A percentile compares a stretch with the other conserved stretches of the same genome.
Conservation (phyloP, 2,113 vertebrate species). For the Oryzias curvinotus region DNA sequence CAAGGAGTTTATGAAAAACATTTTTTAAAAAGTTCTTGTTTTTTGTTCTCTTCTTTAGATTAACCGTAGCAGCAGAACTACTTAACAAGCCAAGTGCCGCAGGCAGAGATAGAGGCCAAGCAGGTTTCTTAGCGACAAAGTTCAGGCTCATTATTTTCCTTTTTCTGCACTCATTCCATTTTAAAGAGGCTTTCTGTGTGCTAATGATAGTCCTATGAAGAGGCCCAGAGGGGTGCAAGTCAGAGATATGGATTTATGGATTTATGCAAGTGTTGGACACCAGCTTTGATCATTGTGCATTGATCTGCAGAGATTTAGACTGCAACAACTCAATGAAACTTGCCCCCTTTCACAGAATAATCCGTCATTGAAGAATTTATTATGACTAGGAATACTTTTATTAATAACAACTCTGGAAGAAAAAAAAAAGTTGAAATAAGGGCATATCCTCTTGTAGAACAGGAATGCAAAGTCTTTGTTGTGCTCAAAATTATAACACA, state of each 20-base stretch:
- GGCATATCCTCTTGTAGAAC: conserved; percentile 9
- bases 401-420: conserved; percentile 39
- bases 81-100: conserved; percentile 59
- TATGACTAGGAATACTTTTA: conserved; percentile 31
- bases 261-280: conserved; percentile 65
- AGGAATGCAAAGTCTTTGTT: conserved; percentile 23
- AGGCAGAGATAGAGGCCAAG: conserved; percentile 43
- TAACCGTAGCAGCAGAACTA: conserved; percentile 41
- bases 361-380: conserved; percentile 60
- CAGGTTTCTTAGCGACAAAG: conserved; percentile 56
- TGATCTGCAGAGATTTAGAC: conserved; percentile 76
- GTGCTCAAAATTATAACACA: not conserved
- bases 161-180: conserved; percentile 57
- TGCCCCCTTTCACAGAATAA: conserved; percentile 45
- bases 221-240: conserved; percentile 53
- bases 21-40: conserved; percentile 33
- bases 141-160: conserved; percentile 71
- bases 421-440: conserved; percentile 36
- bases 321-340: conserved; percentile 60
- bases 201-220: conserved; percentile 71
- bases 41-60: conserved; percentile 51
- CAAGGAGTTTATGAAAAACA: not conserved
- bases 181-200: conserved; percentile 68
- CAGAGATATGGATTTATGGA: conserved; percentile 73
- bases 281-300: conserved; percentile 73